phyloP scores from a whole-genome alignment of 2,113 vertebrate genomes.

The Poeciliopsis turrubarensis region DNA sequence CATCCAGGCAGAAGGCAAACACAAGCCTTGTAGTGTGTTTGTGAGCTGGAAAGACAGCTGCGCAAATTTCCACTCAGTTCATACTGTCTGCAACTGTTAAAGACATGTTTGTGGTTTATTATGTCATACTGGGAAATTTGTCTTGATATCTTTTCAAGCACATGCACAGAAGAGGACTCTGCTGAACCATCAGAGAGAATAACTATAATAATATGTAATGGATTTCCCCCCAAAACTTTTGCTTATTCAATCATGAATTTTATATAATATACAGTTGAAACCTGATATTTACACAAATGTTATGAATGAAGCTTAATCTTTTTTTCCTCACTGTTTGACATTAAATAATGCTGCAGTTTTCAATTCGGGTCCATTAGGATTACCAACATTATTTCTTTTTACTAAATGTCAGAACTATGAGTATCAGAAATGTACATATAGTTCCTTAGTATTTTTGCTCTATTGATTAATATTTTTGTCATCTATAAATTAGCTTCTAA shows the following conservation, averaged over 20 bases:
- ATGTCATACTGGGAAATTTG: slow-evolving; percentile 41
- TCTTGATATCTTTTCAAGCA: slow-evolving; percentile 39
- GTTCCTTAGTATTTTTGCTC: too few relatives aligned
- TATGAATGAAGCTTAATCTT: neutral
- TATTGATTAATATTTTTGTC: too few relatives aligned
- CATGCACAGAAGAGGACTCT: slow-evolving; percentile 9
- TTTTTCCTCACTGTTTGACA: neutral
- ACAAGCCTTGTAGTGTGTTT: slow-evolving; percentile 39
- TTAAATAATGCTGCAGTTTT: neutral
- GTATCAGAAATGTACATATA: too few relatives aligned
- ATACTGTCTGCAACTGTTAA: slow-evolving; percentile 57
- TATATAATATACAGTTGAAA: neutral
- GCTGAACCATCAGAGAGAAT: slow-evolving; percentile 1
- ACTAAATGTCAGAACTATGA: too few relatives aligned
- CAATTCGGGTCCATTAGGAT: too few relatives aligned
- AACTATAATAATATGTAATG: neutral
- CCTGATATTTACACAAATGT: neutral
- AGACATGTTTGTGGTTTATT: slow-evolving; percentile 48
- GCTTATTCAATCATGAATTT: neutral
- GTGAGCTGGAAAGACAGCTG: slow-evolving; percentile 41
- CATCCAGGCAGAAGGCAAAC: slow-evolving; percentile 66
- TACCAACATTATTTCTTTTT: too few relatives aligned
- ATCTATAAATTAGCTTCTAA: too few relatives aligned
- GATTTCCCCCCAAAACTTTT: neutral
- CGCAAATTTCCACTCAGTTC: slow-evolving; percentile 56